phyloP scores from a whole-genome alignment of 2,888 invertebrate species.

The Eupithecia insigniata region DNA sequence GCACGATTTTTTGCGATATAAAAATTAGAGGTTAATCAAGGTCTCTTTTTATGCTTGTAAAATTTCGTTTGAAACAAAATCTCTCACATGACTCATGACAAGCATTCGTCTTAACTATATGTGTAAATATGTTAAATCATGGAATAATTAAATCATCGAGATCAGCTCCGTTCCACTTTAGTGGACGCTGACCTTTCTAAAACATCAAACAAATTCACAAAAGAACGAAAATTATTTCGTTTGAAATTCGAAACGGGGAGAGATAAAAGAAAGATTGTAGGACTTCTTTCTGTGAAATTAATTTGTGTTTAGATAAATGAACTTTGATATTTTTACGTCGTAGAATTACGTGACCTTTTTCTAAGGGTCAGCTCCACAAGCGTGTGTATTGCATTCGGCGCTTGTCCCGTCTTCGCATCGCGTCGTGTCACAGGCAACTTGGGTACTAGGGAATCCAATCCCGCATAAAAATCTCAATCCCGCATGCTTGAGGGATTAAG shows the following conservation, averaged over 20 bases:
- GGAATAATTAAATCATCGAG: too few relatives aligned
- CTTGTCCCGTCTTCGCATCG: neutral
- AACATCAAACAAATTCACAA: conserved; percentile 29
- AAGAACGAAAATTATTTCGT: conserved; percentile 26
- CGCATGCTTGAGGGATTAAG: too few relatives aligned
- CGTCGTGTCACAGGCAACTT: neutral
- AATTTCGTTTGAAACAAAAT: too few relatives aligned
- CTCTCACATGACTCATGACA: too few relatives aligned
- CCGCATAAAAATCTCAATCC: too few relatives aligned
- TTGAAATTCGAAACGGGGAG: conserved; percentile 21
- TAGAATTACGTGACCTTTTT: neutral
- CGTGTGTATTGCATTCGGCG: neutral
- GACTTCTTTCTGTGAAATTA: conserved; percentile 22
- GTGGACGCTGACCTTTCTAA: conserved; percentile 15
- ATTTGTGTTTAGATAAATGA: neutral
- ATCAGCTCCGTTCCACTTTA: neutral
- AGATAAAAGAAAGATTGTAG: conserved; percentile 21
- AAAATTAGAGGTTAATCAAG: too few relatives aligned
- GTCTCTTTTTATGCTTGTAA: too few relatives aligned
- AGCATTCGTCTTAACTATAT: too few relatives aligned
- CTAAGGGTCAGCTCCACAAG: neutral
- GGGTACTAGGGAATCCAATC: too few relatives aligned
- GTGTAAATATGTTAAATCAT: too few relatives aligned
- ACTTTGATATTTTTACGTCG: neutral
- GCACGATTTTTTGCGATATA: too few relatives aligned